These are phyloP conservation scores for Lagria hirta DNA, from an alignment of 2,888 invertebrate species.

Conservation along the genomic window DNA sequence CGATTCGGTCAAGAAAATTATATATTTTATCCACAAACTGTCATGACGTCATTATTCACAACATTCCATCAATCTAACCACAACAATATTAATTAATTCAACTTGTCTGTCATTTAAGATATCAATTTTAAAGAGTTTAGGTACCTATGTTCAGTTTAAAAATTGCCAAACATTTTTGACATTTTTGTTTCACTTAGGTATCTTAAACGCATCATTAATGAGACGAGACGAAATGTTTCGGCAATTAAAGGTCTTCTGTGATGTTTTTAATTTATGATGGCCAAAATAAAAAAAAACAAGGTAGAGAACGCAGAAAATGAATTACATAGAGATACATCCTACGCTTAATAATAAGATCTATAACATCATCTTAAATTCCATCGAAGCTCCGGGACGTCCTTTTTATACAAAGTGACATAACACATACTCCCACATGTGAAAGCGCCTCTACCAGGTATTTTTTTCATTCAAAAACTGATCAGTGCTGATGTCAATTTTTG, in stretches of 20 bases:
- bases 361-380: conserved; percentile 19
- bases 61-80: conserved; percentile 34
- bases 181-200: not conserved
- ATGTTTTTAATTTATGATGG: no score
- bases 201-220: conserved; percentile 3
- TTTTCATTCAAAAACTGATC: no score
- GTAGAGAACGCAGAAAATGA: no score
- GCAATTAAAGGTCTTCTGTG: no score
- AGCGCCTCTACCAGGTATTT: no score
- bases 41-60: conserved; percentile 51
- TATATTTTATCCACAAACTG: conserved; percentile 52
- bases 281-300: no score
- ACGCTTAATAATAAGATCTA: conserved; percentile 2
- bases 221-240: no score
- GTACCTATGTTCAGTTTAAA: no score
- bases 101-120: conserved; percentile 17
- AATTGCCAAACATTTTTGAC: not conserved
- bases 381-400: conserved; percentile 35
- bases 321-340: conserved; percentile 12
- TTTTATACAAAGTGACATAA: no score
- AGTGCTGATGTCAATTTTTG: no score
- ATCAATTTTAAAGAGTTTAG: conserved; percentile 15
- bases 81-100: conserved; percentile 34
- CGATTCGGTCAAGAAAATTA: conserved; percentile 51
- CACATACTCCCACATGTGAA: no score